These are phyloP conservation scores for Mionectes macconnelli DNA, from an alignment of 2,113 vertebrate species.

Conservation along the genomic window DNA sequence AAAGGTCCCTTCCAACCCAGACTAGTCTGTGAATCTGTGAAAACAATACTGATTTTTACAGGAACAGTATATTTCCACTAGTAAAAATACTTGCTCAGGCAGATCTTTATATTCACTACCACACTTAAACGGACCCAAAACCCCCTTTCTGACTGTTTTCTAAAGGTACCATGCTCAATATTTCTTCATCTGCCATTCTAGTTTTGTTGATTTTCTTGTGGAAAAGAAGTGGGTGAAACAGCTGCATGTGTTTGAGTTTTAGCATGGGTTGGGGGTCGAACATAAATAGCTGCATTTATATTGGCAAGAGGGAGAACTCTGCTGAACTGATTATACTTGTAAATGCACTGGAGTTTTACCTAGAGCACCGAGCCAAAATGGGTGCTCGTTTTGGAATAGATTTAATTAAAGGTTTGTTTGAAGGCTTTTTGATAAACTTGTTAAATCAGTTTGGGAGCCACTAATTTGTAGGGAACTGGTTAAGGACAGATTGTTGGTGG, in stretches of 20 bases:
- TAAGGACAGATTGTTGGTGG: neutral
- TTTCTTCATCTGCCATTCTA: neutral
- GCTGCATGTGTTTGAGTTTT: neutral
- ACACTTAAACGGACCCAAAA: neutral
- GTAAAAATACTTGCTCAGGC: neutral
- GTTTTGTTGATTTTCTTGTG: neutral
- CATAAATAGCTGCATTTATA: neutral
- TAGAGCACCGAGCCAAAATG: neutral
- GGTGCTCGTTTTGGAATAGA: conserved; percentile 14
- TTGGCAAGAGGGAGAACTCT: neutral
- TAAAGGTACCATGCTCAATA: neutral
- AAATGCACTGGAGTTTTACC: conserved; percentile 26
- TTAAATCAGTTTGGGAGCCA: neutral
- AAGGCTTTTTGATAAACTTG: conserved; percentile 5
- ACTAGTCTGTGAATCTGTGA: neutral
- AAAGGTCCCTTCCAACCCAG: neutral
- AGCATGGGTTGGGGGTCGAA: neutral
- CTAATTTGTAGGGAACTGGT: neutral
- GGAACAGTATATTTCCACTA: neutral
- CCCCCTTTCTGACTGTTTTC: neutral
- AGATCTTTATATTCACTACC: neutral
- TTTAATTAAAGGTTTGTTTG: conserved; percentile 33
- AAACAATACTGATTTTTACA: neutral
- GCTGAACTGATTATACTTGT: conserved; percentile 15
- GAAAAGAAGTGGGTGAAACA: neutral